Evolutionary conservation across 2,113 vertebrate species (phyloP), one percentile per base, ranked within the genome.

Genomic region (Perccottus glenii): DNA sequence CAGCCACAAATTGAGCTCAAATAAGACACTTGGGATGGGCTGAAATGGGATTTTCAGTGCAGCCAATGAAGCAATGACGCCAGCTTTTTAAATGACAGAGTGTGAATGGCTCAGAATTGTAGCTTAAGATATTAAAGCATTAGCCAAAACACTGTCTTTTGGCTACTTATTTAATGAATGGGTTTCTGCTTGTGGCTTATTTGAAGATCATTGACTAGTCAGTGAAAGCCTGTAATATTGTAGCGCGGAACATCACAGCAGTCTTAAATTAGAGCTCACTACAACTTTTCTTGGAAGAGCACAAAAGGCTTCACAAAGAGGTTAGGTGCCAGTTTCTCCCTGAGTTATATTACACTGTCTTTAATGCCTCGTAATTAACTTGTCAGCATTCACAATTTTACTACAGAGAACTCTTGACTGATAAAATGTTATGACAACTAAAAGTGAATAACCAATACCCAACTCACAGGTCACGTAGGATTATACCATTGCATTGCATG

Each of bases 161-260:
- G 74, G 73, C 76, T 77, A 71, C 67, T 69, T 50, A 45, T 83
- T 87, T 88, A 91, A 89, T 91, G 85, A 88, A 50, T 67, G 75
- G 84, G 78, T 85, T 73, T 70, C 66, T 75, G 62, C 60, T 58
- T 80, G 89, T 84, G 88, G 88, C 65, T 73, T 82, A 70, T 90
- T 89, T 90, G 87, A 92, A 90, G 90, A 83, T 86, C 36, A 75
- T 82, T 84, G 85, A 57, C 45, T 59, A 78, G 76, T 75, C 58
- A 77, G 53, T 58, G 67, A 79, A 70, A 66, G 74, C 76, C 76
- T 70, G 38, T 85, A 85, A 90, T 85, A 78, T 52, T 61, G 60
- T 70, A 83, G 82, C 73, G 75, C 79, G 53, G 57, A 70, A 77
- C 77, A 85, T 87, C 67, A 78, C 72, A 78, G 64, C 59, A 80